phyloP scores from a whole-genome alignment of 2,113 vertebrate species.

The Oplegnathus fasciatus region DNA sequence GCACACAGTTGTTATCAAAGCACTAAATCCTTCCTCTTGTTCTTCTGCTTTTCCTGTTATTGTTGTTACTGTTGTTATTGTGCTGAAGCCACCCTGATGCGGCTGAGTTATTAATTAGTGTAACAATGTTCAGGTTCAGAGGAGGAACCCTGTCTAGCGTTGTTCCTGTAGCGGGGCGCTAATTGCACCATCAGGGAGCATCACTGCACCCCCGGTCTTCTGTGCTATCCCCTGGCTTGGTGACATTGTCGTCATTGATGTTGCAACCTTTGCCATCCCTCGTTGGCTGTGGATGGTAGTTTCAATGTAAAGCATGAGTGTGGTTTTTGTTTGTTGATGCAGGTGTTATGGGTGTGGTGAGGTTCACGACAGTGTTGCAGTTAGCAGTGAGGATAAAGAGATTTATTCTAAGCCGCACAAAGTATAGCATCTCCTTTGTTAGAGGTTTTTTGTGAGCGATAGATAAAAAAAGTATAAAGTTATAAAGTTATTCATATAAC shows the following conservation, averaged over 20 bases:
- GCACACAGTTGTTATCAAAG: background rate
- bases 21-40: slow-evolving; percentile 11
- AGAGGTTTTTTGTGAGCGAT: background rate
- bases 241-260: slow-evolving; percentile 64
- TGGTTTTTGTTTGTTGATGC: background rate
- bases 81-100: slow-evolving; percentile 25
- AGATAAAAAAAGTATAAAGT: background rate
- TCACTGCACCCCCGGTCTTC: slow-evolving; percentile 28
- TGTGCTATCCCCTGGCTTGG: slow-evolving; percentile 56
- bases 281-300: background rate
- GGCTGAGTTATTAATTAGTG: slow-evolving; percentile 73
- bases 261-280: slow-evolving; percentile 30
- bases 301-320: background rate
- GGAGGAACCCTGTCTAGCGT: slow-evolving; percentile 45
- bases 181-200: slow-evolving; percentile 76
- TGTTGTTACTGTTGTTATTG: slow-evolving; percentile 40
- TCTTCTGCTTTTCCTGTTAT: slow-evolving; percentile 18
- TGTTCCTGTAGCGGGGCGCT: slow-evolving; percentile 58
- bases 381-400: background rate
- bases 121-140: slow-evolving; percentile 56
- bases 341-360: background rate
- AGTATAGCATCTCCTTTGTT: background rate
- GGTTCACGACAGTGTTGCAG: background rate
- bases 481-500: background rate
- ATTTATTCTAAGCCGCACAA: background rate